Conservation (phyloP, 92 coral and sea anemone species). For the Hydrozoanthus gracilis region DNA sequence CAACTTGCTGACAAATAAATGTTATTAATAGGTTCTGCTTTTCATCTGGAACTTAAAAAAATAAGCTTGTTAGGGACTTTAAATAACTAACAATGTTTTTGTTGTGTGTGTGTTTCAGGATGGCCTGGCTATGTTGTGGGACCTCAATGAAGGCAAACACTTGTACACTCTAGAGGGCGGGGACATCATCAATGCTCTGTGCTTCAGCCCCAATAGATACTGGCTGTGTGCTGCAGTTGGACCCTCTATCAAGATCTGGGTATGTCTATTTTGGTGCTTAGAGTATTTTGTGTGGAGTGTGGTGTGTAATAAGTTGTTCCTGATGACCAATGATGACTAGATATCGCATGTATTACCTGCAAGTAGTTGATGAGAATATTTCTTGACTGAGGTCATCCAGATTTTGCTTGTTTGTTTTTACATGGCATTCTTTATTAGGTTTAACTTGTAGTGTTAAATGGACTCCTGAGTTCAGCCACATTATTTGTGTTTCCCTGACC, state of each 20-base stretch:
- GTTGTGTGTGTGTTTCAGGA: conserved; percentile 53
- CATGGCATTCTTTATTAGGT: too few relatives aligned
- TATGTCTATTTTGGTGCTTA: conserved; percentile 34
- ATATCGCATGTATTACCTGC: conserved; percentile 44
- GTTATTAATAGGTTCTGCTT: too few relatives aligned
- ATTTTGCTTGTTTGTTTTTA: not conserved
- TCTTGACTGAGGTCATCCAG: conserved; percentile 30
- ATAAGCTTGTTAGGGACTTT: too few relatives aligned
- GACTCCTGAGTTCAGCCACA: too few relatives aligned
- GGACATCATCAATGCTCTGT: conserved; percentile 89
- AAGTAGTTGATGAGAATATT: conserved; percentile 14
- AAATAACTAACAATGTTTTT: too few relatives aligned
- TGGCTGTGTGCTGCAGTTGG: conserved; percentile 99
- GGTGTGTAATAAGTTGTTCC: not conserved
- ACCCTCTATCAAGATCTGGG: conserved; percentile 97
- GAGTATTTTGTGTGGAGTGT: not conserved
- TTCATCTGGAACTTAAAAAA: too few relatives aligned
- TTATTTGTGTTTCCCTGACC: too few relatives aligned
- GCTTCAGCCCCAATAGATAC: conserved; percentile 98
- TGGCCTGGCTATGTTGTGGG: conserved; percentile 99
- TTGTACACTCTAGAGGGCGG: conserved; percentile 96
- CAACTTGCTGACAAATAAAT: too few relatives aligned
- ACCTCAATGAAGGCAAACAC: conserved; percentile 97
- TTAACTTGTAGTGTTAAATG: too few relatives aligned
- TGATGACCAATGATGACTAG: conserved; percentile 40